Percentiles rank a stretch among this genome's conserved stretches.
phyloP scores from a whole-genome alignment of 2,797 vertebrate species.

The Sciurus vulgaris region DNA sequence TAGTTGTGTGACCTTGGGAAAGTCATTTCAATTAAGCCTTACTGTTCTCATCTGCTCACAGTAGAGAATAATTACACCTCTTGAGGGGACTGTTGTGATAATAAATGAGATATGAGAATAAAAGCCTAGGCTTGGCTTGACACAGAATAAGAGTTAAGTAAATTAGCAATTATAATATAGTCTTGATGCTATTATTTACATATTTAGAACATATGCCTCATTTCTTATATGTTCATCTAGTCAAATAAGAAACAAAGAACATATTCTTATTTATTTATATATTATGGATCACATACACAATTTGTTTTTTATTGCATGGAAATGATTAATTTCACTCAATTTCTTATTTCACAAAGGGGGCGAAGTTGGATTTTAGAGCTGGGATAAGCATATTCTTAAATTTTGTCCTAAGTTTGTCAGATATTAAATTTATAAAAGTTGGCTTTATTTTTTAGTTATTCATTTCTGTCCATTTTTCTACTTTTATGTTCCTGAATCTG shows the following conservation, averaged over 20 bases:
- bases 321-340: slow-evolving; percentile 35
- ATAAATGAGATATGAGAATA: background rate
- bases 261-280: background rate
- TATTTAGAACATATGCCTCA: background rate
- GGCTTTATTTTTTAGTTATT: slow-evolving; percentile 6
- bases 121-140: background rate
- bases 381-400: slow-evolving; percentile 6
- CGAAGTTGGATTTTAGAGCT: background rate
- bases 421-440: slow-evolving; percentile 19
- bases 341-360: background rate
- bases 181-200: background rate
- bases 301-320: slow-evolving; percentile 17
- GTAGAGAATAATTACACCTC: background rate
- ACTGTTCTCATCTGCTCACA: background rate
- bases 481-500: background rate
- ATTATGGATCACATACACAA: background rate
- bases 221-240: background rate
- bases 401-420: slow-evolving; percentile 31
- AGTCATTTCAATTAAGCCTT: slow-evolving; percentile 30
- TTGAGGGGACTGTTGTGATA: background rate
- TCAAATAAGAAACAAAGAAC: background rate
- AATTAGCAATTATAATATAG: background rate
- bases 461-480: background rate
- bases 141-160: background rate
- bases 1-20: background rate